Evolutionary conservation across 2,113 vertebrate species (phyloP).

Genomic region (Meles meles): DNA sequence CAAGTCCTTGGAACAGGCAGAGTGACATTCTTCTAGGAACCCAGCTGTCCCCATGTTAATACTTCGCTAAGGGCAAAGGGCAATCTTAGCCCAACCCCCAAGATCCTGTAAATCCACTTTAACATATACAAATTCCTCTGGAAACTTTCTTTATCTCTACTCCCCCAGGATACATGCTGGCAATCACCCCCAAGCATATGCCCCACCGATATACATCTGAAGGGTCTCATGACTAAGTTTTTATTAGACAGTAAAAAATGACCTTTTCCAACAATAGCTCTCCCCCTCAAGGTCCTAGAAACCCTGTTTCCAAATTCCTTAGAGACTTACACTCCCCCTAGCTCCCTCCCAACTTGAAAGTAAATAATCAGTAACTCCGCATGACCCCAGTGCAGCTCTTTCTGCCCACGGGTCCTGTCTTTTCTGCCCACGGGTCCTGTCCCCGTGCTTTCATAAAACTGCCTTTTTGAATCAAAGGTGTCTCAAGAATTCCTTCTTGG

Average conservation of each 20-base stretch:
- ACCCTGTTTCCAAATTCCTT: too few relatives aligned
- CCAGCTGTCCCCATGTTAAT: background rate
- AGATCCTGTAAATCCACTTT: background rate
- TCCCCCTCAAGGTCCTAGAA: too few relatives aligned
- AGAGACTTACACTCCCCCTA: background rate
- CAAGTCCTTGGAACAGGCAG: background rate
- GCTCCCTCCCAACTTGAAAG: background rate
- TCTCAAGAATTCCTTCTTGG: background rate
- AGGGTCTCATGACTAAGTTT: background rate
- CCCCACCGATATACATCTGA: background rate
- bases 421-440: background rate
- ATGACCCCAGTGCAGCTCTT: too few relatives aligned
- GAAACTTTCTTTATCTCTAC: background rate
- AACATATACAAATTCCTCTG: background rate
- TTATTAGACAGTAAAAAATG: background rate
- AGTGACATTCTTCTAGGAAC: background rate
- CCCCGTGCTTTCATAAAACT: background rate
- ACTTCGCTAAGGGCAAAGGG: background rate
- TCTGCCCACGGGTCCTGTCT: too few relatives aligned
- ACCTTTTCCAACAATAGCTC: background rate
- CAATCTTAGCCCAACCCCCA: background rate
- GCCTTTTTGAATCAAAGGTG: background rate
- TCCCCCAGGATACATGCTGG: background rate
- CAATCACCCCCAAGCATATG: background rate
- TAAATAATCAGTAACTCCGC: background rate